Conservation (phyloP, 2,888 invertebrate genomes). For the Ligdia adustata region DNA sequence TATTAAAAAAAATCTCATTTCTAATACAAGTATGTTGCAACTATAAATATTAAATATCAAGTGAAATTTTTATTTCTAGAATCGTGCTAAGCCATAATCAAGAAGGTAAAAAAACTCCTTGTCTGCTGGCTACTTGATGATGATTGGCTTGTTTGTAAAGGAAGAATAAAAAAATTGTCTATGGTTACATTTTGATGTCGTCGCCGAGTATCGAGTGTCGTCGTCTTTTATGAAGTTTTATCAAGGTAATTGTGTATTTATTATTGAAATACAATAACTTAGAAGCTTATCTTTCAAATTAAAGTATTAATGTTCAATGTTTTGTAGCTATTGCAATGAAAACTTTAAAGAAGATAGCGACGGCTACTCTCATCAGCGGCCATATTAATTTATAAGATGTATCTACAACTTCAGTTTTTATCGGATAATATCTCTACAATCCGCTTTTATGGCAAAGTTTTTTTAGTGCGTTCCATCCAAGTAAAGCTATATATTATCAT, state of each 20-base stretch:
- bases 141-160: too few relatives aligned
- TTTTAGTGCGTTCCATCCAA: background rate
- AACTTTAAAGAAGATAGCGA: conserved; percentile 1
- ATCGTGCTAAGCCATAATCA: too few relatives aligned
- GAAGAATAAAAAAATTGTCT: conserved; percentile 25
- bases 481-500: too few relatives aligned
- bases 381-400: conserved; percentile 69
- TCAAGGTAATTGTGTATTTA: conserved; percentile 66
- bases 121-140: too few relatives aligned
- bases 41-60: too few relatives aligned
- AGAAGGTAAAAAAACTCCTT: too few relatives aligned
- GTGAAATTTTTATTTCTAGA: too few relatives aligned
- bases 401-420: conserved; percentile 56
- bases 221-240: conserved; percentile 81
- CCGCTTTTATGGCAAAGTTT: conserved; percentile 26
- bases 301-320: too few relatives aligned
- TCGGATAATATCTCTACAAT: conserved; percentile 62
- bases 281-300: too few relatives aligned
- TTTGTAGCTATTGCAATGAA: too few relatives aligned
- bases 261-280: conserved; percentile 4
- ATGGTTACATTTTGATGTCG: conserved; percentile 71
- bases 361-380: conserved; percentile 57
- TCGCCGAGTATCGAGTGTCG: conserved; percentile 79
- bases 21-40: too few relatives aligned
- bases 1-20: too few relatives aligned